phyloP scores from a whole-genome alignment of 1,140 invertebrate species.

The Drosophila repleta region DNA sequence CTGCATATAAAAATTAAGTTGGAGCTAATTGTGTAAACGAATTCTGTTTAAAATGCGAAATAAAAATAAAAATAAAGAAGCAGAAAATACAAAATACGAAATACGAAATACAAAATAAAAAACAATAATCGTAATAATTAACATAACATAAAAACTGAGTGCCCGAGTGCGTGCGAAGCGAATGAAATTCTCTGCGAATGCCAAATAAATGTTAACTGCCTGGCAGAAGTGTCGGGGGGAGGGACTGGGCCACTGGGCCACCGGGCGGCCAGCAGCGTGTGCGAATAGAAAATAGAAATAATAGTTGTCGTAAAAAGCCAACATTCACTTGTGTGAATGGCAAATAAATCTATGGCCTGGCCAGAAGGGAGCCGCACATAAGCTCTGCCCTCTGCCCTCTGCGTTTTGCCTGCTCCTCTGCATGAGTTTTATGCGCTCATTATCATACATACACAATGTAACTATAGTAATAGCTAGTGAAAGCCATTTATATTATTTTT shows the following conservation, averaged over 20 bases:
- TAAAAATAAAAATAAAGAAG: background rate
- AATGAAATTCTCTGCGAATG: conserved; percentile 1
- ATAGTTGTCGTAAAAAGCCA: too few species aligned
- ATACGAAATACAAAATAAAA: background rate
- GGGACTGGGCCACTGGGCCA: too few species aligned
- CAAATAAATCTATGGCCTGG: background rate
- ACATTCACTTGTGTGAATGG: conserved; percentile 2
- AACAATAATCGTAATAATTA: conserved; percentile 1
- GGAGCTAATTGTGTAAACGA: conserved; percentile 5
- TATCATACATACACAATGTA: too few species aligned
- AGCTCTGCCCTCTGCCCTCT: too few species aligned
- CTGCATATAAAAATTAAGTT: conserved; percentile 8
- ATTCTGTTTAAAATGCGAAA: background rate
- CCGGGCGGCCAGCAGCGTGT: too few species aligned
- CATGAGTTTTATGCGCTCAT: too few species aligned
- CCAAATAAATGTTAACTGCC: conserved; percentile 1
- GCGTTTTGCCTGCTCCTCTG: too few species aligned
- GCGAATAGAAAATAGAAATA: too few species aligned
- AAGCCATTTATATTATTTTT: background rate
- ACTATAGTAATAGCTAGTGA: background rate
- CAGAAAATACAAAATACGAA: background rate
- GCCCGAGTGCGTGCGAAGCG: background rate
- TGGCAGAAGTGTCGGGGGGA: background rate
- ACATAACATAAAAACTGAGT: background rate
- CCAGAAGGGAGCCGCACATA: background rate